Conservation (phyloP, 2,888 invertebrate genomes). For the Hemaris fuciformis region DNA sequence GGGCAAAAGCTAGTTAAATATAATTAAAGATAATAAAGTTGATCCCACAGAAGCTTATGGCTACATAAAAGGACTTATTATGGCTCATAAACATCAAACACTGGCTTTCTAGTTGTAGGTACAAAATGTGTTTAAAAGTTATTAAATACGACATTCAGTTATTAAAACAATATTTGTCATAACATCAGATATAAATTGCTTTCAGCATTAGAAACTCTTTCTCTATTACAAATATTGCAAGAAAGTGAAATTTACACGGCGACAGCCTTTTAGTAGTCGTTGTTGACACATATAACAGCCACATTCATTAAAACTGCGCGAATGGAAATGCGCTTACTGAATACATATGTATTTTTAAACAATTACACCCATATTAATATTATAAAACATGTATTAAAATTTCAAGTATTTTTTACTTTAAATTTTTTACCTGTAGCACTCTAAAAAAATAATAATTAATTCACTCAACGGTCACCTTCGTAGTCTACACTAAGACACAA, state of each 20-base stretch:
- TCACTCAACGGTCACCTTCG: too few relatives aligned
- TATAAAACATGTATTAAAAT: too few relatives aligned
- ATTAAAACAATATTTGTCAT: neutral
- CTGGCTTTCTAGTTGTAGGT: neutral
- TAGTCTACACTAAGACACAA: too few relatives aligned
- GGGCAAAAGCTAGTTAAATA: too few relatives aligned
- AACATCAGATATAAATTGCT: neutral
- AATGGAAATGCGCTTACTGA: too few relatives aligned
- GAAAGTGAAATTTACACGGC: conserved; percentile 3
- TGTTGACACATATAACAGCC: neutral
- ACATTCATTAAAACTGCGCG: neutral
- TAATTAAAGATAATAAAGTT: too few relatives aligned
- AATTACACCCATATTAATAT: too few relatives aligned
- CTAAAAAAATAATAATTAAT: too few relatives aligned
- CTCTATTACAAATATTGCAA: neutral
- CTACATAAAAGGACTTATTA: too few relatives aligned
- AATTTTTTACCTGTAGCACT: too few relatives aligned
- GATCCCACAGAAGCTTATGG: too few relatives aligned
- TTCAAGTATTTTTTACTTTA: too few relatives aligned
- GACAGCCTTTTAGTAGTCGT: neutral
- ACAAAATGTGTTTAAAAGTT: neutral
- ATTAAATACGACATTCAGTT: neutral
- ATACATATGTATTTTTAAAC: neutral
- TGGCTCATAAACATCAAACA: neutral
- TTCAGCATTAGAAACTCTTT: neutral